Base-by-base conservation (phyloP, 2,797 vertebrate species). In the Numenius phaeopus region DNA sequence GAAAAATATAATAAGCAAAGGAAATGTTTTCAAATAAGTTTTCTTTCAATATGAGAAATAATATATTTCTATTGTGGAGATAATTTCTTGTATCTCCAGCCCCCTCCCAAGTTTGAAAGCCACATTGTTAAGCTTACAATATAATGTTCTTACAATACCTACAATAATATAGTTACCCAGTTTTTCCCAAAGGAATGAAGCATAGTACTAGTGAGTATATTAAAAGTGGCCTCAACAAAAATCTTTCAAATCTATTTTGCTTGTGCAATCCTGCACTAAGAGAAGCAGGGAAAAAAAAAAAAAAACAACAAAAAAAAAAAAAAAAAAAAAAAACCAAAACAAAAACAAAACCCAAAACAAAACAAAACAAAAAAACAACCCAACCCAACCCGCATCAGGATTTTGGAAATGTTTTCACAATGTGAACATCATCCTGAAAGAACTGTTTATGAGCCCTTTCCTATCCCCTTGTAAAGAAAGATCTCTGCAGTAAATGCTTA, bases 31-130 rank as follows among this genome's bases (percentile, higher is more conserved):
- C 7, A 3, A 93, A 91, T 21, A 97, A 86, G 62, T 94, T 91
- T 94, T 90, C 69, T 87, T 90, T 94, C 89, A 77, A 94, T 85
- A 84, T n/a, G 30, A 87, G 69, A 83, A 96, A 94, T 84, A 95
- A 96, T 79, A 37, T 72, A 85, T 79, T 95, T 95, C 79, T 83
- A 49, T 73, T 88, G 78, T 87, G n/a, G n/a, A 90, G 49, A 83
- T 73, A 94, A 89, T 93, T 89, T 92, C 78, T 89, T 72, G 65
- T 71, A 66, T 67, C 70, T 87, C 52, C 16, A 39, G 30, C 23
- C 61, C 73, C 79, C 69, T 89, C 78, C 80, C 69, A 81, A 16
- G 34, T 83, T 75, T 91, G 83, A 95, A 93, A 96, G 62, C 40
- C 46, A 77, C 58, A 91, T 92, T 93, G 46, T 94, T 82, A 82